Evolutionary conservation across 2,888 invertebrate genomes (phyloP), one percentile per base, ranked within the genome.

Genomic region (Leptothorax acervorum): DNA sequence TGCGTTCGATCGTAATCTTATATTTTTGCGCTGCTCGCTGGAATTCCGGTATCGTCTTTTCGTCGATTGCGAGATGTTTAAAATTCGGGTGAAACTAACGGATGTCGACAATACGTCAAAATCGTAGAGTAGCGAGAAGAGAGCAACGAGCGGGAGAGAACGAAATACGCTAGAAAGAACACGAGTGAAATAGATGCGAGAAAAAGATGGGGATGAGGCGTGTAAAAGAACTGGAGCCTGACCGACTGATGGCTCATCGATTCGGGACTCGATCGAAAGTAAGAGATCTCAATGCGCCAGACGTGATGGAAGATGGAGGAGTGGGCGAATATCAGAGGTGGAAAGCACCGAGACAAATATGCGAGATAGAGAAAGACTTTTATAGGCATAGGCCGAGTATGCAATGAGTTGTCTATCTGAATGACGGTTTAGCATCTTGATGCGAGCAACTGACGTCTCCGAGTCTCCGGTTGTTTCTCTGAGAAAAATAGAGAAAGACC

Each of bases 371-470:
- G 78, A 63, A 57, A 79, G 48, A 48, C 48, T 57, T 42, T 79
- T 57, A 53, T 39, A 28, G 48, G 31, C 35, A 48, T 23, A 48
- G n/a, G 1, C 45, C 35, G 57, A 39, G 28, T 39, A 57, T 23
- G 42, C 55, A 62, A 73, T 73, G 39, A 55, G 23, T n/a, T 15
- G 63, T n/a, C 53, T 51, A 66, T 81, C 74, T 68, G 87, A 66
- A 53, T 83, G 79, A 84, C 73, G 83, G 88, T 87, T 86, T 86
- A 87, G 85, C 73, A 89, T 88, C 85, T 86, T 87, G 91, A 93
- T 94, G 91, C 92, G 92, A 92, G 92, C 91, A 92, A 93, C 83
- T 90, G 70, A 92, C 92, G 90, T 86, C 90, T 92, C 82, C 48
- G 83, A 28, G 45, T 63, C 23, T 51, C 48, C 55, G 48, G 74